phyloP scores from a whole-genome alignment of 1,140 invertebrate species.

The Melitaea cinxia region DNA sequence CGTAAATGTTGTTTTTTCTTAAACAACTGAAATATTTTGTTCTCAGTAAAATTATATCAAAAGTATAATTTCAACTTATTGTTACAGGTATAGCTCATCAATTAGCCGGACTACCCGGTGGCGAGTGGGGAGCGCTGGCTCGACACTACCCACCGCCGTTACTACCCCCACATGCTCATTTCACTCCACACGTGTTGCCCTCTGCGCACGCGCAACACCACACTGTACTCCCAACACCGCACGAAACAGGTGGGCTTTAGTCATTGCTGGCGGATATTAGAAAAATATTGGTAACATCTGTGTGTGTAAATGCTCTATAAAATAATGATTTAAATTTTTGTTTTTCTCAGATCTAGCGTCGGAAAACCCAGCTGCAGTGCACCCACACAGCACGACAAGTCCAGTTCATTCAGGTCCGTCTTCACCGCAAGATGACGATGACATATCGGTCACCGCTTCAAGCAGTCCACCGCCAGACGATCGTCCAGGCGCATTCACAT shows the following conservation, averaged over 20 bases:
- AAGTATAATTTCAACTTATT: conserved; percentile 23
- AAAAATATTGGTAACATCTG: too few relatives aligned
- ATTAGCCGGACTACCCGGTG: conserved; percentile 82
- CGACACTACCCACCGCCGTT: conserved; percentile 82
- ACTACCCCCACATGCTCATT: conserved; percentile 83
- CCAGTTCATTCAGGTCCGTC: conserved; percentile 80
- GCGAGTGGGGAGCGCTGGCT: conserved; percentile 84
- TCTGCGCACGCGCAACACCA: conserved; percentile 68
- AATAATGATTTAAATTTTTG: too few relatives aligned
- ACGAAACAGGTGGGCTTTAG: conserved; percentile 60
- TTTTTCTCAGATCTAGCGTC: conserved; percentile 60
- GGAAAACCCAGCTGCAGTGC: conserved; percentile 71
- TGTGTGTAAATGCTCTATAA: too few relatives aligned
- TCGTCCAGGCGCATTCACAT: conserved; percentile 79
- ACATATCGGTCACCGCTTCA: conserved; percentile 87
- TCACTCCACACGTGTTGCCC: conserved; percentile 83
- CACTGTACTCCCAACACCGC: conserved; percentile 48
- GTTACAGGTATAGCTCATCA: conserved; percentile 85
- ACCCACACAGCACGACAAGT: conserved; percentile 85
- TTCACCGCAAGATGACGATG: conserved; percentile 84
- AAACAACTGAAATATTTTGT: too few relatives aligned
- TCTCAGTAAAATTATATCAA: background rate
- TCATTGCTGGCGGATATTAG: background rate
- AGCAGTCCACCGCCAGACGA: conserved; percentile 77
- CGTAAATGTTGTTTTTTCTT: too few relatives aligned